These are phyloP conservation scores for Graptemys geographica DNA, from an alignment of 2,797 vertebrate species.

Conservation along the genomic window DNA sequence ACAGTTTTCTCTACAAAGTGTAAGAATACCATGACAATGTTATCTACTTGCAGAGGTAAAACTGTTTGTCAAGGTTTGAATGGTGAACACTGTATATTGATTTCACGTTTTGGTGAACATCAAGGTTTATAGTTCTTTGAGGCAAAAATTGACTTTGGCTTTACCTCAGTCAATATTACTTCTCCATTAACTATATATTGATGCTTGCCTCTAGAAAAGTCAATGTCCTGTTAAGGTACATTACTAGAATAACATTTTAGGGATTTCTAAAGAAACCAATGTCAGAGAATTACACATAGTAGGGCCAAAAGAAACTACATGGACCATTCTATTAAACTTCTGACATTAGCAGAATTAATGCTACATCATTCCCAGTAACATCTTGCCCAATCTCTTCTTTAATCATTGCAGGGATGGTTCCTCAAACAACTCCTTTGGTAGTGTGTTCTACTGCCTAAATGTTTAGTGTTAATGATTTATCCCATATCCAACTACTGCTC, in stretches of 20 bases:
- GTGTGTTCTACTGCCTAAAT: background rate
- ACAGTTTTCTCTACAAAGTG: constrained; percentile 4
- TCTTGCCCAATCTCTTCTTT: background rate
- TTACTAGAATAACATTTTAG: constrained; percentile 59
- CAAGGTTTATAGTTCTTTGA: constrained; percentile 53
- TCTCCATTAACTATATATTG: constrained; percentile 67
- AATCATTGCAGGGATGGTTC: background rate
- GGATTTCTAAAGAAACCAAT: constrained; percentile 69
- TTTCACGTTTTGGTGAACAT: constrained; percentile 54
- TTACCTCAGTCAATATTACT: constrained; percentile 68
- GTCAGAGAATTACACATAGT: constrained; percentile 45
- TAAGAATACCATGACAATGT: background rate
- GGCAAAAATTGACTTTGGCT: constrained; percentile 60
- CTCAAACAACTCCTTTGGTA: background rate
- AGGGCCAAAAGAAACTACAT: background rate
- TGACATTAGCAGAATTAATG: constrained; percentile 16
- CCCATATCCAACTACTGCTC: background rate
- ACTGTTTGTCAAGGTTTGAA: constrained; percentile 29
- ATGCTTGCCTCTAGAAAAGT: constrained; percentile 66
- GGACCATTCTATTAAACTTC: constrained; percentile 22
- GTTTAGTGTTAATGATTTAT: background rate
- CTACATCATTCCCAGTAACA: accelerated
- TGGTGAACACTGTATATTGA: constrained; percentile 12
- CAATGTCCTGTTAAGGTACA: constrained; percentile 70
- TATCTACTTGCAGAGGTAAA: background rate